A percentile compares a stretch with the other conserved stretches of the same genome.
phyloP scores from a whole-genome alignment of 2,797 vertebrate species.

The Crax fasciolata region DNA sequence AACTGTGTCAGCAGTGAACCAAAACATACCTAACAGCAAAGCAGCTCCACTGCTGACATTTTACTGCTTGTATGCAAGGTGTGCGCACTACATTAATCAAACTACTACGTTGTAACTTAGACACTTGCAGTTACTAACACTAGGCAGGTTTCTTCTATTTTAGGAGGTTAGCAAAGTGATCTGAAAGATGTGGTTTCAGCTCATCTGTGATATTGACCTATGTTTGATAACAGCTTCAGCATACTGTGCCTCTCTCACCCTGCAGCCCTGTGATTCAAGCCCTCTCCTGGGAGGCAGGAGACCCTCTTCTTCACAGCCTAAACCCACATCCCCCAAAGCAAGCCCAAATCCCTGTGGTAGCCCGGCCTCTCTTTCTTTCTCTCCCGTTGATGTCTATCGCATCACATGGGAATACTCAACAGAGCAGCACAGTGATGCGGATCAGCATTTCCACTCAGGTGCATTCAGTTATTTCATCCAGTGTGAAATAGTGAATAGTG shows the following conservation, averaged over 20 bases:
- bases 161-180: not conserved
- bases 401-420: not conserved
- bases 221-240: not conserved
- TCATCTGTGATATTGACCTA: not conserved
- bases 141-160: rapidly evolving
- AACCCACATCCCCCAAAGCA: not conserved
- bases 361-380: not conserved
- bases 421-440: not conserved
- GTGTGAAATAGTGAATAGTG: not conserved
- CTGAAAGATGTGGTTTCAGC: rapidly evolving
- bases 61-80: not conserved
- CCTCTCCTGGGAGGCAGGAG: not conserved
- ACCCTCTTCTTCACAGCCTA: not conserved
- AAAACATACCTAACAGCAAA: slow-evolving; percentile 26
- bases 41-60: slow-evolving; percentile 16
- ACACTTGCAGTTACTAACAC: not conserved
- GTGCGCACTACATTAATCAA: not conserved
- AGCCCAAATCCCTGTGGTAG: not conserved
- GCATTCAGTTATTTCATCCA: not conserved
- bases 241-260: not conserved
- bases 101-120: not conserved
- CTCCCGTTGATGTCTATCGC: not conserved
- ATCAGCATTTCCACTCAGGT: not conserved
- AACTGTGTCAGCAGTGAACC: not conserved
- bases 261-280: slow-evolving; percentile 6